A percentile compares a stretch with the other conserved stretches of the same genome.
Conservation (phyloP, 2,888 invertebrate species). For the Ellobium chinense region DNA sequence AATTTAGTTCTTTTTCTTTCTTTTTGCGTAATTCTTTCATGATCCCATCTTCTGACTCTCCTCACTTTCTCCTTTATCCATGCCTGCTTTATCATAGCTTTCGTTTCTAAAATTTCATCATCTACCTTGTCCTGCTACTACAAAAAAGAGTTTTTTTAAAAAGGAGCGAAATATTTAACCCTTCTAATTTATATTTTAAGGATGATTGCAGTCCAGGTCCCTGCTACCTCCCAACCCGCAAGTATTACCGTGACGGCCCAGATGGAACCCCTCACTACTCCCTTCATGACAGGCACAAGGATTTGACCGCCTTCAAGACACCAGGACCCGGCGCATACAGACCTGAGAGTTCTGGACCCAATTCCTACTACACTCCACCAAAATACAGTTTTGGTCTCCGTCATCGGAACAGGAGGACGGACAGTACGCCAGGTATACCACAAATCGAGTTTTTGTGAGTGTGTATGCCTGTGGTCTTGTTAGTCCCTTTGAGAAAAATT, state of each 20-base stretch:
- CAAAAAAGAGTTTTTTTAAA: too few relatives aligned
- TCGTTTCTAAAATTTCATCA: too few relatives aligned
- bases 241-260: conserved; percentile 67
- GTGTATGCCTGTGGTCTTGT: too few relatives aligned
- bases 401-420: conserved; percentile 68
- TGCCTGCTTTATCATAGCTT: too few relatives aligned
- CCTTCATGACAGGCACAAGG: conserved; percentile 67
- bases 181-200: too few relatives aligned
- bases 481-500: too few relatives aligned
- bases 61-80: too few relatives aligned
- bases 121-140: too few relatives aligned
- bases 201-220: conserved; percentile 77
- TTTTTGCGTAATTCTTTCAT: too few relatives aligned
- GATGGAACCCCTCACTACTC: conserved; percentile 77
- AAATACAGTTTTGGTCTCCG: conserved; percentile 75
- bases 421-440: conserved; percentile 74
- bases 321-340: conserved; percentile 78
- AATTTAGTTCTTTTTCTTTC: too few relatives aligned
- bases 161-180: too few relatives aligned
- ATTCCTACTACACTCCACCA: conserved; percentile 66
- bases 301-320: conserved; percentile 62
- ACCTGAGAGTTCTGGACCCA: conserved; percentile 71
- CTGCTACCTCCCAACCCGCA: conserved; percentile 65
- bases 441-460: background rate
- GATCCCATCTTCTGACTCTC: too few relatives aligned